A percentile compares a stretch with the other conserved stretches of the same genome.
phyloP scores from a whole-genome alignment of 2,797 vertebrate genomes.

The Acanthopagrus latus region DNA sequence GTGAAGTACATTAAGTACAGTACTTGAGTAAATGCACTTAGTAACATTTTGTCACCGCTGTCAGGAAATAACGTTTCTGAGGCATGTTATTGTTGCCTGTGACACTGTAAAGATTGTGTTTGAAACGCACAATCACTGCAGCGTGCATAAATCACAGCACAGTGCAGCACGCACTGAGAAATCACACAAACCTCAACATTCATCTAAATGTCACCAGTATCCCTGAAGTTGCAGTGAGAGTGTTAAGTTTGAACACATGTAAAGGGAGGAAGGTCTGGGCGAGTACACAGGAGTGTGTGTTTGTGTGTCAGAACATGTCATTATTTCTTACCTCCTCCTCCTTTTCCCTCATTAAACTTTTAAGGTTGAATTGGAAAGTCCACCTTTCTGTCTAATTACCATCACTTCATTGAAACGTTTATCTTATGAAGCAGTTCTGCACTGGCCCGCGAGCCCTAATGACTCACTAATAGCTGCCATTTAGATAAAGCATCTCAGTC shows the following conservation, averaged over 20 bases:
- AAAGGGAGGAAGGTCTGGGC: neutral
- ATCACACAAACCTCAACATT: neutral
- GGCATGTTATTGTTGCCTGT: conserved; percentile 15
- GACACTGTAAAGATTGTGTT: conserved; percentile 28
- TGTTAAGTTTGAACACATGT: neutral
- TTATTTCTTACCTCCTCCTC: neutral
- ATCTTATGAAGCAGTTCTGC: conserved; percentile 4
- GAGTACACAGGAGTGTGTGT: neutral
- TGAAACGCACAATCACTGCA: conserved; percentile 39
- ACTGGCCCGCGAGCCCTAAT: conserved; percentile 13
- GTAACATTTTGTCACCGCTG: too few relatives aligned
- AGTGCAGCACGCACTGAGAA: conserved; percentile 3
- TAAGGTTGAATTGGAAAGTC: conserved; percentile 21
- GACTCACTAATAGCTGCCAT: conserved; percentile 3
- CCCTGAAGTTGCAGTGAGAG: neutral
- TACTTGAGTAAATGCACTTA: too few relatives aligned
- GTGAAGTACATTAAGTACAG: too few relatives aligned
- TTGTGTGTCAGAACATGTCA: neutral
- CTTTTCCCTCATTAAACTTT: conserved; percentile 1
- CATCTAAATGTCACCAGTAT: neutral
- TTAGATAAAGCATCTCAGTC: conserved; percentile 17
- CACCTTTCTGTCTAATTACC: conserved; percentile 24
- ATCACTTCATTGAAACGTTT: conserved; percentile 3
- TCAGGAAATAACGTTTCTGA: neutral
- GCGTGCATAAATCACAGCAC: conserved; percentile 21